phyloP scores from a whole-genome alignment of 2,113 vertebrate species.

The Heterochromis multidens region DNA sequence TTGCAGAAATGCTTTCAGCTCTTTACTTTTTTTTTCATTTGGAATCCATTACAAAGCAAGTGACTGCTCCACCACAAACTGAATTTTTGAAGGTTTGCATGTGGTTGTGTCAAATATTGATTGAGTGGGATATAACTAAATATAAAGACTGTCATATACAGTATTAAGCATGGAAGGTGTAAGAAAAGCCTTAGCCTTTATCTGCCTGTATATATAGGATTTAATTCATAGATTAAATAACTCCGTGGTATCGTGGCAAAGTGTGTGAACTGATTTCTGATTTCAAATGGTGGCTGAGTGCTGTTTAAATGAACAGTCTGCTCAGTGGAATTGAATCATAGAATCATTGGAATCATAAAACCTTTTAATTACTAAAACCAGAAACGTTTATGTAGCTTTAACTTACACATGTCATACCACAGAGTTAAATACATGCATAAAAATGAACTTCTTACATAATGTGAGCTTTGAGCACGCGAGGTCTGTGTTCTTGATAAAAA shows the following conservation, averaged over 20 bases:
- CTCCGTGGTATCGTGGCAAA: background rate
- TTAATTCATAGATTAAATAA: background rate
- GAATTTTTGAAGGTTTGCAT: background rate
- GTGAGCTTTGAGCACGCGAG: background rate
- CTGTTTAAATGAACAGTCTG: background rate
- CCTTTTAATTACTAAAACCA: no score
- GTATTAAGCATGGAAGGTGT: no score
- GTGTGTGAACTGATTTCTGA: fast-evolving
- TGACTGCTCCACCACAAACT: background rate
- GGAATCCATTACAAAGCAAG: background rate
- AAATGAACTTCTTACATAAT: background rate
- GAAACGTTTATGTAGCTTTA: background rate
- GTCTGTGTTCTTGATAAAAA: background rate
- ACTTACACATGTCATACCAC: background rate
- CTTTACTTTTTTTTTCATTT: background rate
- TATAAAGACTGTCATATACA: no score
- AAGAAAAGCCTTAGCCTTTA: no score
- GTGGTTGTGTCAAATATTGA: no score
- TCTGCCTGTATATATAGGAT: background rate
- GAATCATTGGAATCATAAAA: no score
- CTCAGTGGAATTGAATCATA: background rate
- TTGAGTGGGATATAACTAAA: background rate
- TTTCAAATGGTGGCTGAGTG: background rate
- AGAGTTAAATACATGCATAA: background rate
- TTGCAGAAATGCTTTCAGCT: no score